Percentiles rank a stretch among this genome's conserved stretches.
Evolutionary conservation across 2,797 vertebrate genomes (phyloP).

Genomic region (Sciurus carolinensis): DNA sequence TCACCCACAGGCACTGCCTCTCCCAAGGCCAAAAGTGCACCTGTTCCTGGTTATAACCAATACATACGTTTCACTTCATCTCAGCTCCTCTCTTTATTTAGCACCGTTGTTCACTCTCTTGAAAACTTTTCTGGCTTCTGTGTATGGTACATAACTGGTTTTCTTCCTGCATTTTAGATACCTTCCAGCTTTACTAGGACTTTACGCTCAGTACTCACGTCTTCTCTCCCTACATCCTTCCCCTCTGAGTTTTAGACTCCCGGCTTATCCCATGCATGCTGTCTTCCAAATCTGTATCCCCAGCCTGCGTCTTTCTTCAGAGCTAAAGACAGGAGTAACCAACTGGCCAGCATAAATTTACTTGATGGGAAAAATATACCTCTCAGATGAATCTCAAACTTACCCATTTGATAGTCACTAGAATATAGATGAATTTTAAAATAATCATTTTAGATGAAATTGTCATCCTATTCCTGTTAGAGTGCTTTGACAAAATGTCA

Average conservation of each 20-base stretch:
- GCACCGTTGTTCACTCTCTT: not conserved
- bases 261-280: not conserved
- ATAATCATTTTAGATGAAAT: not conserved
- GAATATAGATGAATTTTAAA: not conserved
- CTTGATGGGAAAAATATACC: not conserved
- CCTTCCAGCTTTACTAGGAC: not conserved
- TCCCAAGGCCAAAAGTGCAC: not conserved
- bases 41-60: not conserved
- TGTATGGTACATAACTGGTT: not conserved
- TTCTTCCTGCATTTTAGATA: not conserved
- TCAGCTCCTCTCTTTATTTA: not conserved
- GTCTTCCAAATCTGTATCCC: not conserved
- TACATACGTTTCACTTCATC: accelerated
- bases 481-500: not conserved
- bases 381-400: not conserved
- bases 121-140: not conserved
- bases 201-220: not conserved
- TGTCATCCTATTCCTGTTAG: not conserved
- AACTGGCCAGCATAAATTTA: not conserved
- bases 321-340: not conserved
- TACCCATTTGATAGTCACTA: not conserved
- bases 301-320: not conserved
- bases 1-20: not conserved
- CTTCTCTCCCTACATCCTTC: not conserved
- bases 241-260: not conserved